Base-by-base conservation (phyloP, 2,797 vertebrate genomes). In the Sphenopsis melanotis region DNA sequence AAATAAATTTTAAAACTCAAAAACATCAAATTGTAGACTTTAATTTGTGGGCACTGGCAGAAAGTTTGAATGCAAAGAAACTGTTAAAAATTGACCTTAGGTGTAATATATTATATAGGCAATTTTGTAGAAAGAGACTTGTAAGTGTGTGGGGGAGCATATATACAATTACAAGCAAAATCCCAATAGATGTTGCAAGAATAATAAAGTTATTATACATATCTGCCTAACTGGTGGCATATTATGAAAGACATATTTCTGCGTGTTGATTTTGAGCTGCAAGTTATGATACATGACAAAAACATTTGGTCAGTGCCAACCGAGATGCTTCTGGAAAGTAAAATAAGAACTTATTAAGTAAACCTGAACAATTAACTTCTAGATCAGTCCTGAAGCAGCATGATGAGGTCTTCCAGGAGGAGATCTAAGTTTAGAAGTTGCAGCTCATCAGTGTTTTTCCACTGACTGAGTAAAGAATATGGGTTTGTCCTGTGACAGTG, bases 111-210 rank as follows among this genome's bases (percentile, higher is more conserved):
- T 80, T 66, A 50, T 9, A 7, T 12, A 12, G 3, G 8, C 24
- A 75, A 24, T 39, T 60, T 53, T 42, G 29, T 22, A 17, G 1
- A 34, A 5, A 18, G 3, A 80, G 6, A 37, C 7, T 55, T 59
- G 1, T 3, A 41, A 15, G 4, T 49, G 20, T 27, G 8, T 9
- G 10, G 0, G 18, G 4, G 4, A 34, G 2, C 20, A 13, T 26
- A 39, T 18, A 57, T 19, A 46, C 36, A 77, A 42, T 57, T 69
- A 34, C 10, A 39, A 24, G 7, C 8, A 30, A 80, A 93, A 75
- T 56, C 3, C 2, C 70, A 71, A 50, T 8, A 65, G 12, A 22
- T 49, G n/a, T 15, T 57, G 20, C 4, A 60, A 69, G 7, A 15
- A 52, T 60, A 60, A 53, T 56, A 50, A 79, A 79, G 3, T 3